Evolutionary conservation across 2,113 vertebrate species (phyloP), one percentile per base, ranked within the genome.

Genomic region (Ictalurus punctatus): DNA sequence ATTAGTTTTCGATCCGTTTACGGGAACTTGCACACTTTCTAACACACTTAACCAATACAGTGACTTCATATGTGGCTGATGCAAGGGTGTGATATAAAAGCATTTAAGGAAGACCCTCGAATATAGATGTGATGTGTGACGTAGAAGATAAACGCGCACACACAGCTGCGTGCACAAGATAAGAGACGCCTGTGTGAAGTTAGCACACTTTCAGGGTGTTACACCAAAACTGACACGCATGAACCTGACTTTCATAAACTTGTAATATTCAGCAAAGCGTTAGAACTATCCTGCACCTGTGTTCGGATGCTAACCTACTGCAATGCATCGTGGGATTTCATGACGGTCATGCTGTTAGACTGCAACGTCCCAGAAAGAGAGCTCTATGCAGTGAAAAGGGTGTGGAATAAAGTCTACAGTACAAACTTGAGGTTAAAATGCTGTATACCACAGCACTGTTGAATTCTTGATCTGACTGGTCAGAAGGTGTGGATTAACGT

Each of bases 131-230:
- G 61, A 58, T 87, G 88, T 83, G 87, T 67, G 65, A 84, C 48
- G 80, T 14, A 44, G 14, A 23, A 92, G 91, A 92, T 90, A 90
- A 90, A 34, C 30, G 65, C 16, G 37, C 30, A 25, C 16, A 63
- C 71, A 54, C 61, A 86, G 83, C 88, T 92, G 91, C 78, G 30
- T 27, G 8, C 21, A 61, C 4, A 7, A 90, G 91, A 92, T 92
- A 90, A 90, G 86, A 76, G 63, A 19, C 23, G 61, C 19, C 54
- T 74, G 56, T 61, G 10, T 54, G 71, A 78, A 30, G 71, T 63
- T 40, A 34, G 58, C 27, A 34, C 76, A 71, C 27, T 81, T 81
- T 61, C 25, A 74, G 44, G 13, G 81, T 56, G 8, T 10, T 52
- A 10, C 37, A 13, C 87, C 25, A 23, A 23, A 37, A 37, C 56